Conservation (phyloP, 23 tunicate genomes). For the Ciona savignyi region DNA sequence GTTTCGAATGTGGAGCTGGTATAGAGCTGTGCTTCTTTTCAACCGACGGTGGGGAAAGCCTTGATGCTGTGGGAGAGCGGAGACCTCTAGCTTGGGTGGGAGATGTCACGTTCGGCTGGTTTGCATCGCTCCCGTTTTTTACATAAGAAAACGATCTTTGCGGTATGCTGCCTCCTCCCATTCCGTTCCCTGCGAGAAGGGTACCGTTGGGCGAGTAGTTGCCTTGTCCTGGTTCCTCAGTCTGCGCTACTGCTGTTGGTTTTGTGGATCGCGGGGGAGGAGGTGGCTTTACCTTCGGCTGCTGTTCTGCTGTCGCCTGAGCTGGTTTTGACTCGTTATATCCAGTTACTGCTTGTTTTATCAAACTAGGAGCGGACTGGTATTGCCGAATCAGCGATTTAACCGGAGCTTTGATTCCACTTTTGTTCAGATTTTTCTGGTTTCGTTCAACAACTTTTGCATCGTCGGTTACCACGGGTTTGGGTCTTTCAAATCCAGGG, state of each 20-base stretch:
- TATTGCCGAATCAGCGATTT: constrained; percentile 37
- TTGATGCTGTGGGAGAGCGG: not conserved
- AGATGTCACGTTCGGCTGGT: not conserved
- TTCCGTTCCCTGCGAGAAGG: constrained; percentile 24
- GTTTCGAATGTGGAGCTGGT: constrained; percentile 26
- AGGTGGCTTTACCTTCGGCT: constrained; percentile 1
- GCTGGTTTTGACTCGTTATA: constrained; percentile 1
- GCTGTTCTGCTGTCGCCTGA: not conserved
- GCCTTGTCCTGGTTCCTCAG: not conserved
- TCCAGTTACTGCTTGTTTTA: constrained; percentile 1
- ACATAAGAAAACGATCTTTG: constrained; percentile 59
- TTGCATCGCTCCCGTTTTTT: constrained; percentile 5
- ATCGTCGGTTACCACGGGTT: not conserved
- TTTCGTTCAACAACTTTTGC: constrained; percentile 30
- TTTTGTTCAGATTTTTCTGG: constrained; percentile 36
- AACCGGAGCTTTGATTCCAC: constrained; percentile 45
- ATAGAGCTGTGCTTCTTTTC: not conserved
- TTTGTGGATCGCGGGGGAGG: constrained; percentile 29
- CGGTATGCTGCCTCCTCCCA: constrained; percentile 68
- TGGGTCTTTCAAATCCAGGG: not conserved
- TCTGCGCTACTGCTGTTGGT: constrained; percentile 2
- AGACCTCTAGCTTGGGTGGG: constrained; percentile 9
- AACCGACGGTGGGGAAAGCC: constrained; percentile 7
- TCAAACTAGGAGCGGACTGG: constrained; percentile 17
- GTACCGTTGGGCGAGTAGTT: constrained; percentile 9